A percentile compares a stretch with the other conserved stretches of the same genome.
Evolutionary conservation across 2,797 vertebrate genomes (phyloP).

Genomic region (Syngnathus acus): DNA sequence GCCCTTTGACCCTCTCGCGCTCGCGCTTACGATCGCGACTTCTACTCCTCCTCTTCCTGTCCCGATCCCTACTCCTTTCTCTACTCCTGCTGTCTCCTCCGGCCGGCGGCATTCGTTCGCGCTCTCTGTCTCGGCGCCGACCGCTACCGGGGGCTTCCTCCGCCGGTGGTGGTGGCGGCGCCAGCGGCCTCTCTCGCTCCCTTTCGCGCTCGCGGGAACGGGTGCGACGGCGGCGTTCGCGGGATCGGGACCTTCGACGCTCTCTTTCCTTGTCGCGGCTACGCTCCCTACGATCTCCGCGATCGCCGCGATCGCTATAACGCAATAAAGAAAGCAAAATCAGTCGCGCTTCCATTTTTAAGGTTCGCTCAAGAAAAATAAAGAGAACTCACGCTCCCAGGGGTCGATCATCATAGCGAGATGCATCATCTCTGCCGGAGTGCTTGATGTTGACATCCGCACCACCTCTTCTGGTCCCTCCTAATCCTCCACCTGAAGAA

Average conservation of each 20-base stretch:
- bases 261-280: constrained; percentile 80
- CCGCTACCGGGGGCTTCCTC: constrained; percentile 32
- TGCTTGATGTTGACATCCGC: constrained; percentile 92
- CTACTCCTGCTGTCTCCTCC: constrained; percentile 62
- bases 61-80: constrained; percentile 71
- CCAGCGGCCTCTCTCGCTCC: constrained; percentile 29
- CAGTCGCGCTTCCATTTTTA: background rate
- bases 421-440: constrained; percentile 83
- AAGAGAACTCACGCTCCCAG: constrained; percentile 60
- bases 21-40: constrained; percentile 72
- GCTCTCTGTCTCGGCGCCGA: constrained; percentile 65
- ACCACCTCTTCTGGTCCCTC: constrained; percentile 78
- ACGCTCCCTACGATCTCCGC: constrained; percentile 75
- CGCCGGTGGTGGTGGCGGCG: constrained; percentile 17
- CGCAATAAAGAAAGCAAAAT: background rate
- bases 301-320: constrained; percentile 64
- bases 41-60: constrained; percentile 70
- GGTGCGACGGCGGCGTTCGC: constrained; percentile 70
- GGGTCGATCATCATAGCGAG: constrained; percentile 72
- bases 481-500: constrained; percentile 67
- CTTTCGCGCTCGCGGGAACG: constrained; percentile 69
- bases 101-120: constrained; percentile 31
- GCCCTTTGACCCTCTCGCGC: constrained; percentile 75
- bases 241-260: constrained; percentile 69
- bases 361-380: background rate